phyloP scores from a whole-genome alignment of 2,888 invertebrate species.

The Xestobium rufovillosum region DNA sequence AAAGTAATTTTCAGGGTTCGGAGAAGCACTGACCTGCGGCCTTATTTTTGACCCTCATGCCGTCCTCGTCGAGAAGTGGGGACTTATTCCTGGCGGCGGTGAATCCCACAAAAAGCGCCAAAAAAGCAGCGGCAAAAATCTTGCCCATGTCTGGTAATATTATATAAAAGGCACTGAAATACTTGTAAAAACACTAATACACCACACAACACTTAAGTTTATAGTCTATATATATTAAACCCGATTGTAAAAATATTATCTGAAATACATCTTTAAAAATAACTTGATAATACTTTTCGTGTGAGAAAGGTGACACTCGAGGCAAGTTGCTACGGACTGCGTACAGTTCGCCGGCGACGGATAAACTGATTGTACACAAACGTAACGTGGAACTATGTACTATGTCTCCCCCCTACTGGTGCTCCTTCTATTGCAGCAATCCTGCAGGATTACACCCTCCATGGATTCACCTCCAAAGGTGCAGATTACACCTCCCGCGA shows the following conservation, averaged over 20 bases:
- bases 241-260: constrained; percentile 17
- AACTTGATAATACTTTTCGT: constrained; percentile 17
- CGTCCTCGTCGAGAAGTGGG: constrained; percentile 36
- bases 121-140: too few relatives aligned
- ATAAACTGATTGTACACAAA: constrained; percentile 32
- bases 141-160: too few relatives aligned
- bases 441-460: constrained; percentile 33
- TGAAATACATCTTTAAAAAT: constrained; percentile 25
- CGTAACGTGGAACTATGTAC: constrained; percentile 33
- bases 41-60: constrained; percentile 33
- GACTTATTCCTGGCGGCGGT: constrained; percentile 31
- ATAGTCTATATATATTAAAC: constrained; percentile 15
- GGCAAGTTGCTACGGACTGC: constrained; percentile 19
- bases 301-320: constrained; percentile 26
- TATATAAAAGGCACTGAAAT: too few relatives aligned
- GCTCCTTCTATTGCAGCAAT: constrained; percentile 27
- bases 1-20: too few relatives aligned
- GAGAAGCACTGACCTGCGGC: constrained; percentile 34
- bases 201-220: constrained; percentile 22
- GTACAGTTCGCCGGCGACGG: constrained; percentile 27
- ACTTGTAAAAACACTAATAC: too few relatives aligned
- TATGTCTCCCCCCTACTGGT: constrained; percentile 32
- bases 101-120: constrained; percentile 11
- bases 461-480: too few relatives aligned
- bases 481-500: too few relatives aligned